Evolutionary conservation across 2,888 invertebrate species (phyloP), one percentile per base, ranked within the genome.

Genomic region (Holacanthella duospinosa): DNA sequence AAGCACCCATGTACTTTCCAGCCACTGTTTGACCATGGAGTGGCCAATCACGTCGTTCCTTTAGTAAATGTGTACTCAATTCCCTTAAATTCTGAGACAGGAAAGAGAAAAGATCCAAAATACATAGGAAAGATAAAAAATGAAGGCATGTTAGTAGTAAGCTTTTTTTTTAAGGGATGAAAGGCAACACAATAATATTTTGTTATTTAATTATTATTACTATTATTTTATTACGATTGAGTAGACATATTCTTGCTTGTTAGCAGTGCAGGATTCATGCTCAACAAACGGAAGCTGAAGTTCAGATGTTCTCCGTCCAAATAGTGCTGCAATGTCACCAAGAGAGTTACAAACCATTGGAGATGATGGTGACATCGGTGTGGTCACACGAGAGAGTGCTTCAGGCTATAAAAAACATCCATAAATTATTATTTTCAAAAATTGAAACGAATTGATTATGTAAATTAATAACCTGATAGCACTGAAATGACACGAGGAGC

Each of bases 191-290:
- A n/a, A n/a, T n/a, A n/a, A n/a, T n/a, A n/a, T n/a, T n/a, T n/a
- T n/a, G n/a, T n/a, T n/a, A n/a, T n/a, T n/a, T n/a, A n/a, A n/a
- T n/a, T n/a, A n/a, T n/a, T n/a, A n/a, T n/a, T n/a, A n/a, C n/a
- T n/a, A n/a, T n/a, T n/a, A n/a, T n/a, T n/a, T n/a, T n/a, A 36
- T 79, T 73, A 88, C 88, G 76, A 90, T 90, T 9, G 90, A 89
- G 53, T 90, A 87, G 48, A 91, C 85, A 75, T 90, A 90, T 74
- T 91, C 91, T 77, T 91, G 89, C 74, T 88, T 88, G 73, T 89
- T 89, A 19, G 90, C 90, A 2, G 91, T 90, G 75, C 90, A 90
- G 48, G 86, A 86, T 77, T 91, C 90, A 19, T 86, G 80, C 77
- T 91, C 91, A 65, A 86, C 81, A 78, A 91, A 91, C 0, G 90